phyloP scores from a whole-genome alignment of 2,113 vertebrate genomes.

The Ammodramus savannarum region DNA sequence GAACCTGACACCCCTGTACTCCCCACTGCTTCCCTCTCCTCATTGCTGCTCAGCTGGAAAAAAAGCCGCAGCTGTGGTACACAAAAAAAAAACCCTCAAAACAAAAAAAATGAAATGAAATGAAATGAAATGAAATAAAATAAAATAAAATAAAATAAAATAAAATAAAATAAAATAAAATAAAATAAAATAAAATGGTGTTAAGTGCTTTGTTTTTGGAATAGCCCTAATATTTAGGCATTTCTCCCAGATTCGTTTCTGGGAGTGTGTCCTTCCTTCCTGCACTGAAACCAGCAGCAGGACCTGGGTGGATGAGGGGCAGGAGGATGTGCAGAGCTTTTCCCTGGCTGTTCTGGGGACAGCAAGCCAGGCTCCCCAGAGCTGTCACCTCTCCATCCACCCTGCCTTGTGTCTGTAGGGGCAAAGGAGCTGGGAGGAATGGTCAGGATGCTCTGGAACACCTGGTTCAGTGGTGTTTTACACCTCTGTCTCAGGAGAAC shows the following conservation, averaged over 20 bases:
- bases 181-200: background rate
- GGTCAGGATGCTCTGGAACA: background rate
- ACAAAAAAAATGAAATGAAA: background rate
- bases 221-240: background rate
- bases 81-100: too few relatives aligned
- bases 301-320: rapidly evolving
- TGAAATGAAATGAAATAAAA: too few relatives aligned
- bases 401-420: rapidly evolving
- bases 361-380: rapidly evolving
- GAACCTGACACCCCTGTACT: rapidly evolving
- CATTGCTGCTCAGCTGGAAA: background rate
- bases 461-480: rapidly evolving
- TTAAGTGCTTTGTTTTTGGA: background rate
- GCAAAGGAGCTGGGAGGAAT: background rate
- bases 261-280: background rate
- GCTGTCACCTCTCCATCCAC: background rate
- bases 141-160: too few relatives aligned
- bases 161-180: background rate
- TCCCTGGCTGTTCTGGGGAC: background rate
- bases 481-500: background rate
- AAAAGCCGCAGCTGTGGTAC: rapidly evolving
- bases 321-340: background rate
- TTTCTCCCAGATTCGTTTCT: background rate
- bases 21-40: background rate
- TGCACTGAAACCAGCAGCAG: background rate